These are phyloP conservation scores for Heliornis fulica DNA, from an alignment of 2,113 vertebrate genomes.

Conservation along the genomic window DNA sequence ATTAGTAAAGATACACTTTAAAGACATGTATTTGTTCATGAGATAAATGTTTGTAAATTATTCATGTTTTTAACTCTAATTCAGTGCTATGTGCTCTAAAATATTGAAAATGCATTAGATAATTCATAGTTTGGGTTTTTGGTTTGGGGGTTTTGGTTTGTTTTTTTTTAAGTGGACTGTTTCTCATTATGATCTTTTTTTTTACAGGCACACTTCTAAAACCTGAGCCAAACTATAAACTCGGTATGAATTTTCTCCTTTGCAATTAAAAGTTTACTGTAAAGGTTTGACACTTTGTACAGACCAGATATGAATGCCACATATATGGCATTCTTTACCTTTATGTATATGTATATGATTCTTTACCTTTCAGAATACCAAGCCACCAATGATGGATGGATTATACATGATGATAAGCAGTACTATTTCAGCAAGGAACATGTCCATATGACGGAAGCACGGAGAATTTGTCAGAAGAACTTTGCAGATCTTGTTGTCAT, in stretches of 20 bases:
- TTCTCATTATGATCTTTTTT: neutral
- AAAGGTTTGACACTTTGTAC: neutral
- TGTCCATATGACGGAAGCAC: conserved; percentile 80
- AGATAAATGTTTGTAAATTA: neutral
- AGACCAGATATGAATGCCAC: neutral
- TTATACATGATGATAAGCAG: conserved; percentile 82
- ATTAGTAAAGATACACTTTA: neutral
- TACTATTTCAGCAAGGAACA: conserved; percentile 83
- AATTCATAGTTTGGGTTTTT: neutral
- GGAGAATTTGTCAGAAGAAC: conserved; percentile 81
- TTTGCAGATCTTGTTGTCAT: conserved; percentile 87
- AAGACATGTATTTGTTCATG: neutral
- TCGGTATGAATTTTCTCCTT: neutral
- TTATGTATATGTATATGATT: no score
- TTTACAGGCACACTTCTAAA: conserved; percentile 11
- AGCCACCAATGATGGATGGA: conserved; percentile 84
- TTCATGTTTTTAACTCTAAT: neutral
- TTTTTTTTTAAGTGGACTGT: neutral
- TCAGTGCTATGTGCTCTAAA: neutral
- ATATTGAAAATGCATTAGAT: neutral
- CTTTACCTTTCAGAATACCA: conserved; percentile 73
- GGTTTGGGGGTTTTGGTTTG: no score
- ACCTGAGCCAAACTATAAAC: neutral
- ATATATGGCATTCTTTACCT: neutral
- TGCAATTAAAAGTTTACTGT: neutral